Evolutionary conservation across 2,113 vertebrate species (phyloP).

Genomic region (Syngnathus floridae): DNA sequence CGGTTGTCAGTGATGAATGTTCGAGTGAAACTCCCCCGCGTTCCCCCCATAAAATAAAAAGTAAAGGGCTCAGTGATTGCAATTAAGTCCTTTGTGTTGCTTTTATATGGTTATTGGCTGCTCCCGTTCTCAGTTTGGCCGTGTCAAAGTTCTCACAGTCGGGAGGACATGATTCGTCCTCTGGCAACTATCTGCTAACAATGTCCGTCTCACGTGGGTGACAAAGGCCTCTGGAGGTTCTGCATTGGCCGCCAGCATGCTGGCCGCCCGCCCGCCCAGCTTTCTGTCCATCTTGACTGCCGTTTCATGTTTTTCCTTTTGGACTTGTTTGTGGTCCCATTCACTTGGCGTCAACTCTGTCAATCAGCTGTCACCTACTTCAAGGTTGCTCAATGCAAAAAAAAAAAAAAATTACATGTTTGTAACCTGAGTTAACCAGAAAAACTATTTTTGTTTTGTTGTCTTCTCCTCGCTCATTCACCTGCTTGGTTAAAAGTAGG

Average conservation of each 20-base stretch:
- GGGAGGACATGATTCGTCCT: conserved; percentile 55
- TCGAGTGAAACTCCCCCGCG: conserved; percentile 39
- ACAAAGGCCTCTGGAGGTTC: conserved; percentile 61
- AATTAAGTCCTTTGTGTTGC: conserved; percentile 65
- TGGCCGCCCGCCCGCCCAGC: conserved; percentile 63
- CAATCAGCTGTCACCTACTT: conserved; percentile 46
- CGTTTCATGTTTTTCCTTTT: background rate
- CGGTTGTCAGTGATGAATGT: conserved; percentile 38
- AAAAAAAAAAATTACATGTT: background rate
- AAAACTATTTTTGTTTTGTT: background rate
- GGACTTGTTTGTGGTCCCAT: background rate
- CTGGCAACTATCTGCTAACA: conserved; percentile 86
- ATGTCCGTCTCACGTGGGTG: conserved; percentile 75
- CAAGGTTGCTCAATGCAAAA: background rate
- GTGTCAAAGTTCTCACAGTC: conserved; percentile 73
- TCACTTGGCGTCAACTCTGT: conserved; percentile 59
- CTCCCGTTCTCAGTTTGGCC: conserved; percentile 43
- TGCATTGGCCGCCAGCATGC: conserved; percentile 35
- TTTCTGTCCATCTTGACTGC: conserved; percentile 29
- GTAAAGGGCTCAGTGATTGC: conserved; percentile 60
- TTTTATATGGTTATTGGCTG: conserved; percentile 81
- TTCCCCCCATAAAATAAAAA: conserved; percentile 47
- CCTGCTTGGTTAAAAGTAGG: too few species aligned
- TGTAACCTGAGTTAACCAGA: background rate
- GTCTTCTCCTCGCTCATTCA: background rate